Evolutionary conservation across 37 sponge, comb jelly and placozoan species (phyloP).

Genomic region (Amphimedon queenslandica): DNA sequence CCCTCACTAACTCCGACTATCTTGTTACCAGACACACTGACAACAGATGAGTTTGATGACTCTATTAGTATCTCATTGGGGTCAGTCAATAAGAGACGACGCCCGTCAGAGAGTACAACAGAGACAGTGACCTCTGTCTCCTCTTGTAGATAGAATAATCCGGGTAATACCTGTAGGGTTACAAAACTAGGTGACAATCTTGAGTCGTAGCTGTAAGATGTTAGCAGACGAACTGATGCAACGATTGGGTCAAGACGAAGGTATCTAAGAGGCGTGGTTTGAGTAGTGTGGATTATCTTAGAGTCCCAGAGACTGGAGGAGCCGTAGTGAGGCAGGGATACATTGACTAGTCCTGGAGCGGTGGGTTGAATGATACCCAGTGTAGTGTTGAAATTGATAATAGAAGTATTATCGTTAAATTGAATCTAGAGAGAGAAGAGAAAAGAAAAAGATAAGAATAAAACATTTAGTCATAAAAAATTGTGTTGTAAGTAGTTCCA

Average conservation of each 20-base stretch:
- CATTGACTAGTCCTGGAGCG: background rate
- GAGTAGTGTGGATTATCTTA: background rate
- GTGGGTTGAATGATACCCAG: background rate
- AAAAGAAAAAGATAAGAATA: too few species aligned
- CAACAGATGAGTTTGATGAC: constrained; percentile 24
- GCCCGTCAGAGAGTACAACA: constrained; percentile 41
- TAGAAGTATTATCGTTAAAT: constrained; percentile 1
- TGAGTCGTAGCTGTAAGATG: background rate
- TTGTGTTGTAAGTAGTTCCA: background rate
- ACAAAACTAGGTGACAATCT: constrained; percentile 9
- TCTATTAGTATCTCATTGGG: constrained; percentile 23
- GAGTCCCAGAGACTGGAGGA: background rate
- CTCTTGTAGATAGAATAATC: constrained; percentile 26
- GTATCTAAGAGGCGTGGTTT: background rate
- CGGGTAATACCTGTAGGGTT: constrained; percentile 27
- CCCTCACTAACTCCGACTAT: constrained; percentile 18
- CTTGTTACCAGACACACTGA: constrained; percentile 26
- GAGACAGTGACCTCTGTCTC: constrained; percentile 43
- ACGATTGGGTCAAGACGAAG: constrained; percentile 38
- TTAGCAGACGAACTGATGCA: constrained; percentile 17
- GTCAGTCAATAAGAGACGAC: constrained; percentile 23
- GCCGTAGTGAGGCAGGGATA: background rate
- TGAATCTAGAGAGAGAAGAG: constrained; percentile 1
- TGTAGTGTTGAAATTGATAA: background rate
- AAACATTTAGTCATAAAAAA: too few species aligned